Percentiles rank a stretch among this genome's conserved stretches.
Conservation (phyloP, 1,140 invertebrate genomes). For the Orussus abietinus region DNA sequence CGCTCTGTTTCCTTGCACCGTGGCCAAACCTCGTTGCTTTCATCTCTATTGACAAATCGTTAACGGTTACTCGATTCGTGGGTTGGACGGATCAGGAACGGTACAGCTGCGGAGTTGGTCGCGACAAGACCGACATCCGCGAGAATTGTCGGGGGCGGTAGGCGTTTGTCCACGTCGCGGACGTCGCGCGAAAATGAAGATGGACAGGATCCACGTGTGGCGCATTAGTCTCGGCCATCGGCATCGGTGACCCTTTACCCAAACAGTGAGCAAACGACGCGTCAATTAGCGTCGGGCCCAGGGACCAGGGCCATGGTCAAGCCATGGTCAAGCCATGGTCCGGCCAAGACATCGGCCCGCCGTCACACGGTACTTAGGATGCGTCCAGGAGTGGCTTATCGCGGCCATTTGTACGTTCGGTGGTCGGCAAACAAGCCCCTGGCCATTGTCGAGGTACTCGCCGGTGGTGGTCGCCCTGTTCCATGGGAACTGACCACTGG, state of each 20-base stretch:
- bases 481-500: constrained; percentile 41
- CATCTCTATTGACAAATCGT: constrained; percentile 11
- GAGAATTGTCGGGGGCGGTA: no score
- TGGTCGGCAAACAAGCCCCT: not conserved
- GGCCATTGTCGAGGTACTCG: not conserved
- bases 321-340: constrained; percentile 6
- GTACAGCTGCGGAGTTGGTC: no score
- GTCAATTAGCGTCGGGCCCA: constrained; percentile 12
- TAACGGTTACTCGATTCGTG: constrained; percentile 13
- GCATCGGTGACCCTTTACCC: not conserved
- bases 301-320: constrained; percentile 2
- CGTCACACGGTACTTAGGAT: constrained; percentile 8
- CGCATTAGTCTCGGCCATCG: constrained; percentile 5
- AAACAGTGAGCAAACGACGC: constrained; percentile 4
- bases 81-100: no score
- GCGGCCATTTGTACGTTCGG: not conserved
- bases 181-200: constrained; percentile 33
- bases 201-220: constrained; percentile 34
- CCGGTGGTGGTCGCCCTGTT: no score
- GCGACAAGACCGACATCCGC: no score
- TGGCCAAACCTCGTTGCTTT: constrained; percentile 8
- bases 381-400: constrained; percentile 3
- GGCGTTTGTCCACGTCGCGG: no score
- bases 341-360: constrained; percentile 3
- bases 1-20: no score